phyloP scores from a whole-genome alignment of 2,888 invertebrate genomes.

The Hylaea fasciaria region DNA sequence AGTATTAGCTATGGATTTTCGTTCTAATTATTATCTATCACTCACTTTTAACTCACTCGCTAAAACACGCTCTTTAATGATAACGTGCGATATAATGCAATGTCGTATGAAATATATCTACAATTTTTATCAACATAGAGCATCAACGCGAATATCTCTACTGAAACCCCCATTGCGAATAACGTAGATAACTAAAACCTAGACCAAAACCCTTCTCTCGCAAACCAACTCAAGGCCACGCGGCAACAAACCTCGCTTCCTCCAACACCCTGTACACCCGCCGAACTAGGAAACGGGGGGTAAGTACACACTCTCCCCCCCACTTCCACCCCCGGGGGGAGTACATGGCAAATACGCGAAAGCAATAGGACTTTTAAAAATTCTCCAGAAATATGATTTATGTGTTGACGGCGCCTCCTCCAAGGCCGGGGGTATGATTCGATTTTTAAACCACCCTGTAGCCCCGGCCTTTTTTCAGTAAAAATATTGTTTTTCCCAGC shows the following conservation, averaged over 20 bases:
- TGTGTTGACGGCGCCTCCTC: slow-evolving; percentile 83
- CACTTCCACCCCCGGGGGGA: slow-evolving; percentile 64
- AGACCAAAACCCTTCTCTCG: background rate
- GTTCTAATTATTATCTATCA: too few relatives aligned
- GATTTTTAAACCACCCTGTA: slow-evolving; percentile 82
- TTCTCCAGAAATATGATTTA: slow-evolving; percentile 86
- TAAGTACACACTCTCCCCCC: slow-evolving; percentile 79
- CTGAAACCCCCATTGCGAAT: too few relatives aligned
- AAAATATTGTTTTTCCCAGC: slow-evolving; percentile 57
- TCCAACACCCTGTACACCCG: slow-evolving; percentile 59
- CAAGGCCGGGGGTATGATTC: slow-evolving; percentile 83
- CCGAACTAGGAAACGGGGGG: slow-evolving; percentile 84
- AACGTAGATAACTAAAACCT: too few relatives aligned
- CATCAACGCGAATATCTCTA: too few relatives aligned
- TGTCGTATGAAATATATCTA: too few relatives aligned
- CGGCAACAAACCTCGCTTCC: slow-evolving; percentile 37
- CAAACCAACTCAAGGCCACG: slow-evolving; percentile 50
- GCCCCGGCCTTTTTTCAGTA: slow-evolving; percentile 56
- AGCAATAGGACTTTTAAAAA: slow-evolving; percentile 86
- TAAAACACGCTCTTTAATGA: too few relatives aligned
- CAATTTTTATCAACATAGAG: too few relatives aligned
- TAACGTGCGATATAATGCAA: too few relatives aligned
- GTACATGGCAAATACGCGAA: slow-evolving; percentile 86
- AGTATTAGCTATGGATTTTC: too few relatives aligned
- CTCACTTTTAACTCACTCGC: too few relatives aligned